Evolutionary conservation across 1,140 invertebrate species (phyloP), one percentile per base, ranked within the genome.

Genomic region (Pristionchus pacificus): DNA sequence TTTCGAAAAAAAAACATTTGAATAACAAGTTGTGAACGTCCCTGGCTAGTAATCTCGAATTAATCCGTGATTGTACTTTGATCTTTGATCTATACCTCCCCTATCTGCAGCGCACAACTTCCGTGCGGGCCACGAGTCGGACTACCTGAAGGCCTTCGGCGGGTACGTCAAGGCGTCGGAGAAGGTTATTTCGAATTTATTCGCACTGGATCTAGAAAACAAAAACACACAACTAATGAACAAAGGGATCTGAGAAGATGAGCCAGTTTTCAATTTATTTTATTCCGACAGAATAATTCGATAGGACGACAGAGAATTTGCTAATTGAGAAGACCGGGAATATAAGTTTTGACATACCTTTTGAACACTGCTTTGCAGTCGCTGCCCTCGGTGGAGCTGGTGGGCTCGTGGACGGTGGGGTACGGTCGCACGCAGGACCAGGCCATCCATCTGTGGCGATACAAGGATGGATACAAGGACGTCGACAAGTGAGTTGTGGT

Each of bases 381-480:
- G 15, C 73, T 69, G 2, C 74, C 76, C 25, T 76, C 77, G 27
- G 71, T 74, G 13, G 76, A 81, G 33, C 61, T 83, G 15, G 69
- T 83, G 14, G 81, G 81, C 14, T 79, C 77, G 31, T 83, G 82
- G 82, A 72, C 64, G 25, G 79, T 82, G 0, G 15, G 77, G 25
- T 83, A 68, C 65, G 81, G 82, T 24, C 49, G 71, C 59, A 84
- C 83, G 65, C 80, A 81, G 55, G 79, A 83, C 69, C 82, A 83
- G 71, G 73, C 81, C 15, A 74, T 83, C 63, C 77, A 83, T 63
- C 63, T 83, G 31, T 84, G 82, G 82, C 73, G 79, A 55, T 80
- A 80, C 57, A 73, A 77, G 19, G 72, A 81, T 13, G 82, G 81
- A 14, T 83, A 76, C 63, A 62, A 68, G 49, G 76, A 77, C 32